These are phyloP conservation scores for Drosophila parabipectinata DNA, from an alignment of 1,140 invertebrate genomes.

Conservation along the genomic window DNA sequence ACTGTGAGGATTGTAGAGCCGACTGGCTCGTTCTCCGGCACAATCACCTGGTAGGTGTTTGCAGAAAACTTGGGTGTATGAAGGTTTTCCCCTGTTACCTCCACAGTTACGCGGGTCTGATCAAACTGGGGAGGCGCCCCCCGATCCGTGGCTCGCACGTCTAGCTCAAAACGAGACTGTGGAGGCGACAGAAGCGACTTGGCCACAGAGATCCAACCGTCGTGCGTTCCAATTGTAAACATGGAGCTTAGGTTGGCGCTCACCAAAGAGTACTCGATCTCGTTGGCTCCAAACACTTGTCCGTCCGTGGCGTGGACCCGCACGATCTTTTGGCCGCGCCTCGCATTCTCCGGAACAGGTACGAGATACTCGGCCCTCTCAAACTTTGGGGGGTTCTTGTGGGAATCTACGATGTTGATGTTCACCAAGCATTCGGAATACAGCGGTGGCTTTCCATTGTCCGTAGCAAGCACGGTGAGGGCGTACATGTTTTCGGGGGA, in stretches of 20 bases:
- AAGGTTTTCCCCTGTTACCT: conserved; percentile 94
- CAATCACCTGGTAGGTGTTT: conserved; percentile 93
- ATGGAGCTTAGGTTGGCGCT: conserved; percentile 91
- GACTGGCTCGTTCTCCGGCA: conserved; percentile 95
- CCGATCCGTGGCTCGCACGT: conserved; percentile 91
- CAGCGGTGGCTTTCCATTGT: conserved; percentile 96
- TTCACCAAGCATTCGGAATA: conserved; percentile 92
- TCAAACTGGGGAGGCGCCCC: conserved; percentile 93
- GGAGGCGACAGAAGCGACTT: conserved; percentile 85
- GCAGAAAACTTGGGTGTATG: conserved; percentile 92
- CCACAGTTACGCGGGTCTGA: conserved; percentile 89
- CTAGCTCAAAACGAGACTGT: conserved; percentile 87
- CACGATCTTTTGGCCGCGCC: conserved; percentile 88
- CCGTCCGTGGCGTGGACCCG: conserved; percentile 91
- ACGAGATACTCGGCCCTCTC: conserved; percentile 89
- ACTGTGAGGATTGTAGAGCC: conserved; percentile 94
- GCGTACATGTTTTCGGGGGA: conserved; percentile 95
- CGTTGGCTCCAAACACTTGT: conserved; percentile 93
- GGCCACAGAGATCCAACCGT: conserved; percentile 92
- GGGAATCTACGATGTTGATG: conserved; percentile 95
- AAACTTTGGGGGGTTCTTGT: conserved; percentile 94
- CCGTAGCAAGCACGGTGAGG: conserved; percentile 93
- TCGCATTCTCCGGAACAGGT: conserved; percentile 92
- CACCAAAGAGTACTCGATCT: conserved; percentile 92
- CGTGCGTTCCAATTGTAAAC: conserved; percentile 90